A percentile compares a stretch with the other conserved stretches of the same genome.
Evolutionary conservation across 1,140 invertebrate genomes (phyloP).

Genomic region (Calephelis virginiensis): DNA sequence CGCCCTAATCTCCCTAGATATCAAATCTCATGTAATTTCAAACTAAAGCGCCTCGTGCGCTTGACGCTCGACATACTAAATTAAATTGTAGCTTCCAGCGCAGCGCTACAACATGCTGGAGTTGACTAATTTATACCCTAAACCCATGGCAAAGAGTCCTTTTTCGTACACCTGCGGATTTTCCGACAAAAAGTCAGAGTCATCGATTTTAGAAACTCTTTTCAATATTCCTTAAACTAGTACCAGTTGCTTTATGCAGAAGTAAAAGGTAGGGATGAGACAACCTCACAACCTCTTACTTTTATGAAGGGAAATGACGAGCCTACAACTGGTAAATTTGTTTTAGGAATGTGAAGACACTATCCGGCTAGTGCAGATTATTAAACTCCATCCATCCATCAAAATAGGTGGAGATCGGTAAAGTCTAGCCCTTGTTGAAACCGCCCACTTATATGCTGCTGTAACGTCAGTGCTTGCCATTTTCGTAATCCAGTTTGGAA

Average conservation of each 20-base stretch:
- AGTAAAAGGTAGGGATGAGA: too few relatives aligned
- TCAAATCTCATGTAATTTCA: slow-evolving; percentile 9
- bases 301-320: too few relatives aligned
- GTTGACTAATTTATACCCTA: not conserved
- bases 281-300: too few relatives aligned
- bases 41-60: slow-evolving; percentile 14
- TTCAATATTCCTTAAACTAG: not conserved
- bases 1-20: not conserved
- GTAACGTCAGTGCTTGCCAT: too few relatives aligned
- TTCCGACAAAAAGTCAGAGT: not conserved
- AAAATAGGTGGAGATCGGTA: too few relatives aligned
- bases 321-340: too few relatives aligned
- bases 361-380: too few relatives aligned
- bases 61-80: slow-evolving; percentile 15
- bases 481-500: too few relatives aligned
- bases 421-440: too few relatives aligned
- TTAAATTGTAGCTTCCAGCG: slow-evolving; percentile 1
- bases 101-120: not conserved
- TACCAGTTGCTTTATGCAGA: not conserved
- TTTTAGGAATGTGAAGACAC: too few relatives aligned
- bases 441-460: too few relatives aligned
- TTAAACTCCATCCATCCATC: too few relatives aligned
- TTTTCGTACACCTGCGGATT: not conserved
- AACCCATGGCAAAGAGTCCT: not conserved
- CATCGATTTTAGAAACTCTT: slow-evolving; percentile 9